These are phyloP conservation scores for Drosophila merina DNA, from an alignment of 2,888 invertebrate species.

Conservation along the genomic window DNA sequence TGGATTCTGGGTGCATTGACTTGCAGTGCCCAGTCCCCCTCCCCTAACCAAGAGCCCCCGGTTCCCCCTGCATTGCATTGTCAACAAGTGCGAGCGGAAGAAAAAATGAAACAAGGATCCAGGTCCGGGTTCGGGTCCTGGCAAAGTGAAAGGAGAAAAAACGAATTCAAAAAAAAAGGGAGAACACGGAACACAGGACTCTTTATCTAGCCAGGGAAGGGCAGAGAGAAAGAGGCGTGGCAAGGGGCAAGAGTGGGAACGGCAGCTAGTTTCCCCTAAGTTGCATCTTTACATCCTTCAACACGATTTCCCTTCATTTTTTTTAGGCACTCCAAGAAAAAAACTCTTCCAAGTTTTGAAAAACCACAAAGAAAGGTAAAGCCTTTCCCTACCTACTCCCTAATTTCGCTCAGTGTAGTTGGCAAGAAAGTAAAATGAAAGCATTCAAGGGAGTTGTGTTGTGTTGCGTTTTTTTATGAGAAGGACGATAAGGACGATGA, in stretches of 20 bases:
- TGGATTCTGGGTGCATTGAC: slow-evolving; percentile 67
- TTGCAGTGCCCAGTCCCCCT: slow-evolving; percentile 13
- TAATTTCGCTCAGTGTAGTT: neutral
- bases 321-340: no score
- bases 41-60: neutral
- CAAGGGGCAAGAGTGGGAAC: no score
- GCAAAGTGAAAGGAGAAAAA: slow-evolving; percentile 20
- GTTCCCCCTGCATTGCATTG: slow-evolving; percentile 51
- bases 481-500: slow-evolving; percentile 9
- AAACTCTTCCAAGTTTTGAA: no score
- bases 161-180: neutral
- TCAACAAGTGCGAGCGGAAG: slow-evolving; percentile 55
- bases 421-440: slow-evolving; percentile 25
- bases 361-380: no score
- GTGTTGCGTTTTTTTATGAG: neutral
- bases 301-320: slow-evolving; percentile 25
- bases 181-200: neutral
- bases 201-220: neutral
- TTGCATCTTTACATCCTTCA: slow-evolving; percentile 23
- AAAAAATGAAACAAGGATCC: neutral
- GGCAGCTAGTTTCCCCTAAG: slow-evolving; percentile 18
- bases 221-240: neutral
- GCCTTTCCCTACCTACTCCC: no score
- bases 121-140: neutral
- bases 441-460: slow-evolving; percentile 12